Evolutionary conservation across 92 coral and sea anemone species (phyloP), one percentile per base, ranked within the genome.

Genomic region (Nematostella vectensis): DNA sequence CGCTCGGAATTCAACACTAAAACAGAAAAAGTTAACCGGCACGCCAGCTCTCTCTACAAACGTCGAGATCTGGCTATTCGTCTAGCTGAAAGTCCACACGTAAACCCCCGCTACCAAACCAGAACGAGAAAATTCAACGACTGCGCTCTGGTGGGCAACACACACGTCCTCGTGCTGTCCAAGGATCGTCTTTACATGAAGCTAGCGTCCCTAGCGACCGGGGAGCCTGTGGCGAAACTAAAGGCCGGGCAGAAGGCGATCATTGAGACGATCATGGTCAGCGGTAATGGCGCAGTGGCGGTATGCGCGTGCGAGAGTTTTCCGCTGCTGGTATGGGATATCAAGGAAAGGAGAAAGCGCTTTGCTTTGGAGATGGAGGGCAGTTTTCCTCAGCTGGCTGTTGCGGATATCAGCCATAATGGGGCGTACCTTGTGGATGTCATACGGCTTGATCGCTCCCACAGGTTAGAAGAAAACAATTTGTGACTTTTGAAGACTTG

Each of bases 21-120:
- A 58, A 60, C 73, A 2, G 87, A 88, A 54, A 88, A 81, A 49
- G 79, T 93, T 29, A 83, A 83, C 30, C 83, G 99, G 1, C 96
- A 84, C 52, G 99, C 99, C 30, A 93, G 99, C 62, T 93, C 99
- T 29, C 57, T 93, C 31, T 93, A 93, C 88, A 93, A 93, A 60
- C 72, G 99, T 40, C 87, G 99, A 20, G 95, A 93, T 45, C 74
- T 93, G 28, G 95, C 99, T 11, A 69, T 93, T 29, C 81, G 99
- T 38, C 55, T 93, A 54, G 87, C 95, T 52, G 96, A 93, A 54
- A 83, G 96, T 48, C 95, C 99, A 15, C 83, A 96, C 27, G 85
- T 74, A 50, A 70, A 62, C 47, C 70, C 94, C 24, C 74, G 66
- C 27, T 65, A 72, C 16, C 71, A 78, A 54, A 54, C 96, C 0